Base-by-base conservation (phyloP, 2,888 invertebrate species). In the Loripinus fragilis region DNA sequence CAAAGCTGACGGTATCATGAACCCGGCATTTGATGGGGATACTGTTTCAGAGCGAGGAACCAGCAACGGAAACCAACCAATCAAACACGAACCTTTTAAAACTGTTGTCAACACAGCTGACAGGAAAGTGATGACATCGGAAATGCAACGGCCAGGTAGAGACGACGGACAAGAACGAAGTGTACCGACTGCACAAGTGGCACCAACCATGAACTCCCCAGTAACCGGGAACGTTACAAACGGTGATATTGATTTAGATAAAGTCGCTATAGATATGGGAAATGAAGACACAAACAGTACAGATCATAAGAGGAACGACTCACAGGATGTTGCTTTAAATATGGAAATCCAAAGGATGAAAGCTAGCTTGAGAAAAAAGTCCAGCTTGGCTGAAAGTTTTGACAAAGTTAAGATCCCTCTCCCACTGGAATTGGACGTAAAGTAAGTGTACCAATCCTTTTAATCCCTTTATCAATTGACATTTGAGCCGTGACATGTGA, bases 401-500 rank as follows among this genome's bases (percentile, higher is more conserved):
- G 23, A 45, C 20, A 73, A 73, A 30, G 66, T 65, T 33, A 65
- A 45, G 23, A 48, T 12, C 20, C 48, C 50, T 2, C 66, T 66
- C 2, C 65, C 65, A 5, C 5, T 10, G 20, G 48, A 48, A 48
- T 45, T 73, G 35, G 72, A 73, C 72, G 20, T 45, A 48, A 50
- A 66, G 72, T 73, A 73, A 65, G 70, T 68, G 15, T 35, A 65
- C n/a, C n/a, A n/a, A n/a, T n/a, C n/a, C n/a, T n/a, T n/a, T n/a
- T n/a, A n/a, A n/a, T n/a, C n/a, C n/a, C n/a, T n/a, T n/a, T n/a
- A n/a, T n/a, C n/a, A n/a, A n/a, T n/a, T n/a, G n/a, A n/a, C n/a
- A n/a, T n/a, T n/a, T n/a, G n/a, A n/a, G n/a, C n/a, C n/a, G n/a
- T n/a, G n/a, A n/a, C n/a, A n/a, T n/a, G n/a, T n/a, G n/a, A n/a